Conservation (phyloP, 1,140 invertebrate species). For the Triops longicaudatus region DNA sequence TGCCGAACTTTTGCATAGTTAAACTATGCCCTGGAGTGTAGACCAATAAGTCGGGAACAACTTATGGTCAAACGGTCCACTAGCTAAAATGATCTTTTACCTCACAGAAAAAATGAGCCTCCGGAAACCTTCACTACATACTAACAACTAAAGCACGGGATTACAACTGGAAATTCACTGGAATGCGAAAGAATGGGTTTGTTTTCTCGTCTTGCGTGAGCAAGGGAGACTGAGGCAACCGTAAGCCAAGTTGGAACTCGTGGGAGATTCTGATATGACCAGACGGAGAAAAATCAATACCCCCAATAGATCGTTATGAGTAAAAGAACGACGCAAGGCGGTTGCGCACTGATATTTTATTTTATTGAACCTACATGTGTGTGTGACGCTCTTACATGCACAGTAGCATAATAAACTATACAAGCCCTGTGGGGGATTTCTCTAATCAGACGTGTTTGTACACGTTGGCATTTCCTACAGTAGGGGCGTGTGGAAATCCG, state of each 20-base stretch:
- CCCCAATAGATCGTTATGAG: not conserved
- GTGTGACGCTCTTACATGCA: not conserved
- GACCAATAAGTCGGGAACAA: not conserved
- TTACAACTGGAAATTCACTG: not conserved
- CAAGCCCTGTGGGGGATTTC: not conserved
- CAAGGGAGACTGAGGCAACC: not conserved
- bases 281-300: not conserved
- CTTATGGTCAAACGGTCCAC: not conserved
- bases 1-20: constrained; percentile 34
- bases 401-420: too few relatives aligned
- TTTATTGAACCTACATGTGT: not conserved
- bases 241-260: not conserved
- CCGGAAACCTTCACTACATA: not conserved
- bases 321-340: not conserved
- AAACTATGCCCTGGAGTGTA: constrained; percentile 1
- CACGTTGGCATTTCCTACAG: not conserved
- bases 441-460: not conserved
- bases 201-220: not conserved
- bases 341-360: not conserved
- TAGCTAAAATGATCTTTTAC: not conserved
- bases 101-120: not conserved
- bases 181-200: not conserved
- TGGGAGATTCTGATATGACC: constrained; percentile 2
- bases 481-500: not conserved
- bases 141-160: not conserved